A percentile compares a stretch with the other conserved stretches of the same genome.
phyloP scores from a whole-genome alignment of 2,888 invertebrate species.

The Phorcus lineatus region DNA sequence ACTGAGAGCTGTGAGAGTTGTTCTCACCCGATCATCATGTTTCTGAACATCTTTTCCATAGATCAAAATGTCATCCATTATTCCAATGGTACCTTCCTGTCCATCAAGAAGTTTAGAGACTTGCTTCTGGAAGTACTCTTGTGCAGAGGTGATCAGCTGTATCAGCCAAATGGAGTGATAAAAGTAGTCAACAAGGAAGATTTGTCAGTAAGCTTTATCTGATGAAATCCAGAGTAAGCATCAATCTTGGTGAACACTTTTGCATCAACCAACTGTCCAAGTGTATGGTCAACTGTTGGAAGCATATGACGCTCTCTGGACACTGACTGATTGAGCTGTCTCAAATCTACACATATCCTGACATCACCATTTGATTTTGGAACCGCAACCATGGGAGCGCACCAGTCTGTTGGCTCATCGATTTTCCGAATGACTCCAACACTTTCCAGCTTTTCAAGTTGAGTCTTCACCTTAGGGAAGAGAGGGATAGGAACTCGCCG shows the following conservation, averaged over 20 bases:
- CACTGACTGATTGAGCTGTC: constrained; percentile 41
- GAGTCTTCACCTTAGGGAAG: constrained; percentile 28
- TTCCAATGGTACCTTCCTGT: neutral
- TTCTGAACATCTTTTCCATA: neutral
- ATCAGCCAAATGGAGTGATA: too few relatives aligned
- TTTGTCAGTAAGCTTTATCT: too few relatives aligned
- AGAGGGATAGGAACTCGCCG: constrained; percentile 32
- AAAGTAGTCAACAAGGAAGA: neutral
- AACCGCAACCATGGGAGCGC: constrained; percentile 37
- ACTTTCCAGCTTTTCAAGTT: constrained; percentile 28
- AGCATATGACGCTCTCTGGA: constrained; percentile 35
- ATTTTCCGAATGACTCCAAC: constrained; percentile 38
- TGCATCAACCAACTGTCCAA: neutral
- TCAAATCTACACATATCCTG: constrained; percentile 38
- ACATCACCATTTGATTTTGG: constrained; percentile 39
- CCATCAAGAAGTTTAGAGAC: neutral
- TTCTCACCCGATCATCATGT: neutral
- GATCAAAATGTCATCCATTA: neutral
- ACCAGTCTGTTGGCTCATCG: constrained; percentile 43
- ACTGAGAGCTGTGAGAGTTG: neutral
- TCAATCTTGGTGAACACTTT: neutral
- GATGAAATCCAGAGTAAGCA: too few relatives aligned
- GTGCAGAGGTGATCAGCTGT: neutral
- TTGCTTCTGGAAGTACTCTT: neutral
- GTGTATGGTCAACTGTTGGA: constrained; percentile 26